Percentiles rank a stretch among this genome's conserved stretches.
phyloP scores from a whole-genome alignment of 53 echinoderm and acorn worm genomes.

The Stichopus horrens region DNA sequence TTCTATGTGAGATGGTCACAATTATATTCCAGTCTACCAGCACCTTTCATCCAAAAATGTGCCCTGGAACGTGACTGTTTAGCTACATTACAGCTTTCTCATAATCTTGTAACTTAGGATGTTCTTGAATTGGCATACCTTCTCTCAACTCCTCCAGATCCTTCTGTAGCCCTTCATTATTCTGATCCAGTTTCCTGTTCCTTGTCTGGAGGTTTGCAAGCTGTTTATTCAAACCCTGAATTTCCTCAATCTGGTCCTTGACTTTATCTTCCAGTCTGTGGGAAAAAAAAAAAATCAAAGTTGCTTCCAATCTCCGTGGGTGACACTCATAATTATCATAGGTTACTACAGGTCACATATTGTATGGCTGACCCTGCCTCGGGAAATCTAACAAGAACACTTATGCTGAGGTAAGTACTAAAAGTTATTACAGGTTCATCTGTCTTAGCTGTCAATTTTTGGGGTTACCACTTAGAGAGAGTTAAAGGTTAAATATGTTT shows the following conservation, averaged over 20 bases:
- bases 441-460: too few species aligned
- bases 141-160: conserved; percentile 71
- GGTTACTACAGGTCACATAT: too few species aligned
- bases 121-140: conserved; percentile 47
- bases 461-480: too few species aligned
- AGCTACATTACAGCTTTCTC: not conserved
- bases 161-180: conserved; percentile 59
- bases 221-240: conserved; percentile 71
- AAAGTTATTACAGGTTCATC: too few species aligned
- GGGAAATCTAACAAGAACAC: too few species aligned
- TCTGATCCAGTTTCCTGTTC: conserved; percentile 75
- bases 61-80: too few species aligned
- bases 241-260: conserved; percentile 73
- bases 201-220: conserved; percentile 65
- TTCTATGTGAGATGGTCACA: too few species aligned
- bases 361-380: too few species aligned
- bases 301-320: not conserved
- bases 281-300: not conserved
- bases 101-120: conserved; percentile 54
- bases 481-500: too few species aligned
- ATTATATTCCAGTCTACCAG: too few species aligned
- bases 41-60: too few species aligned
- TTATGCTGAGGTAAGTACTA: too few species aligned
- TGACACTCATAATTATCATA: not conserved
- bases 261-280: conserved; percentile 82